These are phyloP conservation scores for Rhincodon typus DNA, from an alignment of 2,797 vertebrate species.

Conservation along the genomic window DNA sequence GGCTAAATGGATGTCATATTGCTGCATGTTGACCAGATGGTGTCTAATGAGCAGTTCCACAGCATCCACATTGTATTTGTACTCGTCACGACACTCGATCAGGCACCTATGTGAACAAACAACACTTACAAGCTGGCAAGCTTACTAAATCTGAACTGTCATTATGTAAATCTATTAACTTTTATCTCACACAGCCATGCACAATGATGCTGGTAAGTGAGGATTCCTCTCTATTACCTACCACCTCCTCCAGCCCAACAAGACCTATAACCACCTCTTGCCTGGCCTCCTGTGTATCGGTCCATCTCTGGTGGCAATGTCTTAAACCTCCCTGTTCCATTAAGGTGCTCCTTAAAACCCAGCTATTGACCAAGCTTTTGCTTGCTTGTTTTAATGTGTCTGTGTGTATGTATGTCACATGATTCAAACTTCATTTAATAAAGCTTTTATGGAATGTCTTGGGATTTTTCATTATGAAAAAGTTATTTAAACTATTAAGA, in stretches of 20 bases:
- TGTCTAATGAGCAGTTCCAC: constrained; percentile 96
- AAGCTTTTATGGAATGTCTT: neutral
- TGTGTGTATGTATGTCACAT: neutral
- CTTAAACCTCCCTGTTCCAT: neutral
- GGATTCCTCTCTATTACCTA: neutral
- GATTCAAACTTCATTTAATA: neutral
- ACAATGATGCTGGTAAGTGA: neutral
- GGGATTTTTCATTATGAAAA: too few species aligned
- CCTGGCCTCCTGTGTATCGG: neutral
- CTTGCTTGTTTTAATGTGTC: neutral
- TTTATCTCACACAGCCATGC: neutral
- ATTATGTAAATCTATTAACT: neutral
- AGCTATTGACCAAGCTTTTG: neutral
- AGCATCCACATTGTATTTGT: constrained; percentile 97
- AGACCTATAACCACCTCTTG: neutral
- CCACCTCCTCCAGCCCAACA: neutral
- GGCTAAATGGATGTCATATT: constrained; percentile 94
- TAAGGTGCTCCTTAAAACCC: neutral
- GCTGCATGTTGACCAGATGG: constrained; percentile 98
- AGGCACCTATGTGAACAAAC: constrained; percentile 70
- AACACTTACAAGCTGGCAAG: neutral
- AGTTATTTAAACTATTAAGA: neutral
- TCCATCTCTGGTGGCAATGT: neutral
- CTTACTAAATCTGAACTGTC: neutral
- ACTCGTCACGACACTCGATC: constrained; percentile 95